These are phyloP conservation scores for Epizoanthus ramosus DNA, from an alignment of 92 coral and sea anemone genomes.

Conservation along the genomic window DNA sequence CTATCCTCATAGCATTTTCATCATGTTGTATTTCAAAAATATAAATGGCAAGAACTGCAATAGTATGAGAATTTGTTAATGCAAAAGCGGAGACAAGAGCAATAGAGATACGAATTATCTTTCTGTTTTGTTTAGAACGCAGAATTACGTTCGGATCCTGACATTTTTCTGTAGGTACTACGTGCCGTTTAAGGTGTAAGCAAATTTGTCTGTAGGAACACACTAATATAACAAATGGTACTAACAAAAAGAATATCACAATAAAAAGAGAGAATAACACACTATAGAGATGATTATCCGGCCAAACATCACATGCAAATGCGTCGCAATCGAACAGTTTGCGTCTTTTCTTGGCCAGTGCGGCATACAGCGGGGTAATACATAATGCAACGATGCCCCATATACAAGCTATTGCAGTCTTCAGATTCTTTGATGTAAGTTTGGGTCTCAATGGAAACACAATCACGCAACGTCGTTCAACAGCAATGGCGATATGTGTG, in stretches of 20 bases:
- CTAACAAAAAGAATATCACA: not conserved
- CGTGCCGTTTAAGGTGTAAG: constrained; percentile 1
- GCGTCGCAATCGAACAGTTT: not conserved
- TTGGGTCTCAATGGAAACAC: constrained; percentile 46
- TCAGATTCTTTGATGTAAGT: constrained; percentile 15
- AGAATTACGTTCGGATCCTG: not conserved
- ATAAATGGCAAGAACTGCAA: not conserved
- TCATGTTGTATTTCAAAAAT: not conserved
- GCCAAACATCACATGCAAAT: not conserved
- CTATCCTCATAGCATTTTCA: too few relatives aligned
- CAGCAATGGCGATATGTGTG: constrained; percentile 55
- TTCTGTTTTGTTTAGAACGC: constrained; percentile 34
- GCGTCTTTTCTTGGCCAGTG: not conserved
- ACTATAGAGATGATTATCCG: not conserved
- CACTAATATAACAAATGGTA: not conserved
- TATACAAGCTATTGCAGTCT: constrained; percentile 1
- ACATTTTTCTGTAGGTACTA: not conserved
- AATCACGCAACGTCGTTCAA: constrained; percentile 46
- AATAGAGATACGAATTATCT: constrained; percentile 33
- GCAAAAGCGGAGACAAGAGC: constrained; percentile 11
- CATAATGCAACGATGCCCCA: not conserved
- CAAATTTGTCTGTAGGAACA: constrained; percentile 31
- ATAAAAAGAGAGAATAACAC: not conserved
- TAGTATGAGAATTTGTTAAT: not conserved
- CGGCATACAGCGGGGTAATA: not conserved